phyloP scores from a whole-genome alignment of 2,113 vertebrate species.

The Zingel zingel region DNA sequence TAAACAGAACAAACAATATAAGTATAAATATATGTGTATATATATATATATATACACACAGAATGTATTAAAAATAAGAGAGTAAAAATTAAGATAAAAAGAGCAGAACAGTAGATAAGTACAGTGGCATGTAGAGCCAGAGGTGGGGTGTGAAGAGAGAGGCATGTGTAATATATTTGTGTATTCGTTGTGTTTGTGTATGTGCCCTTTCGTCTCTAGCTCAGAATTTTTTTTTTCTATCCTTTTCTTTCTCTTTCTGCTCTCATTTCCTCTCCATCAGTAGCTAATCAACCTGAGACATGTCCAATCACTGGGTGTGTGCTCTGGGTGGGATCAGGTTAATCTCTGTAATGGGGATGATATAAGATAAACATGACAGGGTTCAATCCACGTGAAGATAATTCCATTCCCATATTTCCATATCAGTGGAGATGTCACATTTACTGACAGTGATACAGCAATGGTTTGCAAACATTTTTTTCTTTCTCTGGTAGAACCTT shows the following conservation, averaged over 20 bases:
- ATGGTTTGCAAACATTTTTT: slow-evolving; percentile 2
- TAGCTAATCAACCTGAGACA: slow-evolving; percentile 71
- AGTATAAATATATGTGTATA: too few species aligned
- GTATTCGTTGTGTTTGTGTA: slow-evolving; percentile 10
- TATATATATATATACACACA: too few species aligned
- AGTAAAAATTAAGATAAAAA: too few species aligned
- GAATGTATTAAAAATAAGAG: too few species aligned
- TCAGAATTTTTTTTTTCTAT: background rate
- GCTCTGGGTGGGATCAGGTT: slow-evolving; percentile 72
- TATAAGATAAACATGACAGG: slow-evolving; percentile 75
- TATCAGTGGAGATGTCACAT: slow-evolving; percentile 68
- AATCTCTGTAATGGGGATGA: slow-evolving; percentile 72
- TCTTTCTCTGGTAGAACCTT: background rate
- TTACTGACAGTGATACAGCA: slow-evolving; percentile 53
- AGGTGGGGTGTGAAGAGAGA: too few species aligned
- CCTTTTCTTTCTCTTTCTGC: slow-evolving; percentile 7
- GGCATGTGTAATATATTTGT: slow-evolving; percentile 19
- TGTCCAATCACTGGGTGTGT: slow-evolving; percentile 73
- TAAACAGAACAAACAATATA: too few species aligned
- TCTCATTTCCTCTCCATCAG: slow-evolving; percentile 68
- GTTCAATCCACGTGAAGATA: slow-evolving; percentile 65
- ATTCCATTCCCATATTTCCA: slow-evolving; percentile 69
- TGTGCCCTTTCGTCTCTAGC: background rate
- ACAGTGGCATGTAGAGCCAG: too few species aligned
- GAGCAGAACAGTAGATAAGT: too few species aligned